Conservation (phyloP, 1,140 invertebrate species). For the Dinothrombium tinctorium region DNA sequence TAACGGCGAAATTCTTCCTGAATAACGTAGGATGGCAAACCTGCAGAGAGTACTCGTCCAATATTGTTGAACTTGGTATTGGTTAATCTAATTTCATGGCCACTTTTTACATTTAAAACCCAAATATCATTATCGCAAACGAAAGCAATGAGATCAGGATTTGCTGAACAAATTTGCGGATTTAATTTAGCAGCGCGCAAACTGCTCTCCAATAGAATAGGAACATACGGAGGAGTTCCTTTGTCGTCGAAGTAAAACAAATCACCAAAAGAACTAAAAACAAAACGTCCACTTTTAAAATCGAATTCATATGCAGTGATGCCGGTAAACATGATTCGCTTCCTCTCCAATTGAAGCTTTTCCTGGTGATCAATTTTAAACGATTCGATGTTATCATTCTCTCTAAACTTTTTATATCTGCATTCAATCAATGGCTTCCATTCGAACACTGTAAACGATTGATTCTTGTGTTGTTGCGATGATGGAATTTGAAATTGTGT, state of each 20-base stretch:
- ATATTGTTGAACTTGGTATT: slow-evolving; percentile 23
- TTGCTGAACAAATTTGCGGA: slow-evolving; percentile 70
- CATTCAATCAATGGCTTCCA: slow-evolving; percentile 43
- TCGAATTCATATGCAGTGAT: slow-evolving; percentile 81
- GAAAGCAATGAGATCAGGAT: slow-evolving; percentile 63
- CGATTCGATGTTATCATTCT: slow-evolving; percentile 5
- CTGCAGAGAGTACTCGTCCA: slow-evolving; percentile 64
- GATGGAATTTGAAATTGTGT: too few species aligned
- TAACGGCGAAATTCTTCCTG: slow-evolving; percentile 94
- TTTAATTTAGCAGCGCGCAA: slow-evolving; percentile 43
- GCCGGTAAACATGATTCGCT: slow-evolving; percentile 66
- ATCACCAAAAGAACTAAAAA: slow-evolving; percentile 67
- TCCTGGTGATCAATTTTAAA: slow-evolving; percentile 43
- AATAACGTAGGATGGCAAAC: slow-evolving; percentile 85
- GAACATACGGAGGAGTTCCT: slow-evolving; percentile 14
- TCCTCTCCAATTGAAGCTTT: slow-evolving; percentile 66
- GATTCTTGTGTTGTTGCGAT: too few species aligned
- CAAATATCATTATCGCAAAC: slow-evolving; percentile 75
- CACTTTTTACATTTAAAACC: slow-evolving; percentile 46
- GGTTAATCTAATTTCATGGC: slow-evolving; percentile 13
- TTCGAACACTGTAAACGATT: not conserved
- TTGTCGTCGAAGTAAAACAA: slow-evolving; percentile 44
- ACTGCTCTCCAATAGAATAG: slow-evolving; percentile 18
- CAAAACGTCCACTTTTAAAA: slow-evolving; percentile 46
- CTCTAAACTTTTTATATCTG: slow-evolving; percentile 35